A percentile compares a stretch with the other conserved stretches of the same genome.
These are phyloP conservation scores for Uropsilus gracilis DNA, from an alignment of 2,113 vertebrate genomes.

Conservation along the genomic window DNA sequence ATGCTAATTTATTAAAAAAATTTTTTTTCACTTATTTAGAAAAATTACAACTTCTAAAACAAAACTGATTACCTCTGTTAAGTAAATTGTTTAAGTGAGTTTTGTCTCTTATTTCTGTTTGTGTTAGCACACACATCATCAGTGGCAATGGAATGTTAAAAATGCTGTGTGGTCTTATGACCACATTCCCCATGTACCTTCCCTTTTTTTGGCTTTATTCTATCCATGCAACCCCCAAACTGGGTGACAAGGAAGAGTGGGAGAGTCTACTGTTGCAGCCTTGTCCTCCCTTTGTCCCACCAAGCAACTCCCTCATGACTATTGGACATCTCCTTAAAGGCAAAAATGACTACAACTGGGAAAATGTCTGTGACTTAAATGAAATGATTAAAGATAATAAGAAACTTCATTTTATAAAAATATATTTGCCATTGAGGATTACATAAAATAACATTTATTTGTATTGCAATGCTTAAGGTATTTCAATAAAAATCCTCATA, in stretches of 20 bases:
- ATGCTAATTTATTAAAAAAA: background rate
- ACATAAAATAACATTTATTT: slow-evolving; percentile 24
- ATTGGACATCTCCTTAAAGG: background rate
- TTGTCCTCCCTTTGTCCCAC: background rate
- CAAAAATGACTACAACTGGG: background rate
- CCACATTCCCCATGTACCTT: background rate
- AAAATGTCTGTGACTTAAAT: background rate
- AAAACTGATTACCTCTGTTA: background rate
- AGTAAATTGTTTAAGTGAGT: background rate
- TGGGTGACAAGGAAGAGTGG: background rate
- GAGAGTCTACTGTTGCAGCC: background rate
- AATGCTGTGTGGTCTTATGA: background rate
- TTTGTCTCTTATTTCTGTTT: slow-evolving; percentile 30
- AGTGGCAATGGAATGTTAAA: background rate
- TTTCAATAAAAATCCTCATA: background rate
- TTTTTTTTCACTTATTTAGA: background rate
- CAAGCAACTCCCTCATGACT: background rate
- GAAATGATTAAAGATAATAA: background rate
- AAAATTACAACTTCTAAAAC: slow-evolving; percentile 4
- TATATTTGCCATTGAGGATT: background rate
- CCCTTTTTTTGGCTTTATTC: background rate
- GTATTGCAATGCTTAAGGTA: background rate
- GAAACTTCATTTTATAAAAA: background rate
- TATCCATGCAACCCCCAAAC: background rate
- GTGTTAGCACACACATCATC: background rate